A percentile compares a stretch with the other conserved stretches of the same genome.
Conservation (phyloP, 2,888 invertebrate species). For the Meta bourneti region DNA sequence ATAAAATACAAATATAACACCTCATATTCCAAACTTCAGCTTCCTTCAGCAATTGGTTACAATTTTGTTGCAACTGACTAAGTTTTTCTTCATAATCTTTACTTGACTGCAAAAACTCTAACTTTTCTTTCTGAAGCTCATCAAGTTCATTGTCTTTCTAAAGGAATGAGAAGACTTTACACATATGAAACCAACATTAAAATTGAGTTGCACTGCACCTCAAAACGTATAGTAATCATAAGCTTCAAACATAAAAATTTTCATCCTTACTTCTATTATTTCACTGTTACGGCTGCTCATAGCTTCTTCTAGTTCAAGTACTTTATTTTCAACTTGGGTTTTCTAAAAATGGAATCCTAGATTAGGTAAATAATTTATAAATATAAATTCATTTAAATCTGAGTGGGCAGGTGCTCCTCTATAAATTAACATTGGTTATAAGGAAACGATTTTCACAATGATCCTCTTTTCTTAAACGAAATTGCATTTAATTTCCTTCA, state of each 20-base stretch:
- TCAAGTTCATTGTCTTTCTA: slow-evolving; percentile 59
- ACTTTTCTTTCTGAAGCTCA: slow-evolving; percentile 43
- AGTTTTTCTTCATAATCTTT: slow-evolving; percentile 62
- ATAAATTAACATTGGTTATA: too few relatives aligned
- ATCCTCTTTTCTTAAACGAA: too few relatives aligned
- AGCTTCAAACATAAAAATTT: neutral
- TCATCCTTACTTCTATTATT: neutral
- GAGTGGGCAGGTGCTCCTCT: too few relatives aligned
- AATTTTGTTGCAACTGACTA: slow-evolving; percentile 68
- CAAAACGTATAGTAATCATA: neutral
- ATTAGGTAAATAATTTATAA: neutral
- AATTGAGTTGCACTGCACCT: neutral
- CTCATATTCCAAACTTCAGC: slow-evolving; percentile 77
- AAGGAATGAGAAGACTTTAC: neutral
- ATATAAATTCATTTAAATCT: neutral
- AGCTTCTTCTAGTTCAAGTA: neutral
- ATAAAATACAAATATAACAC: slow-evolving; percentile 14
- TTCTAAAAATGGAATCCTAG: neutral
- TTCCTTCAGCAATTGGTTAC: slow-evolving; percentile 77
- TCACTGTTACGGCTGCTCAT: neutral
- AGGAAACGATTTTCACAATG: too few relatives aligned
- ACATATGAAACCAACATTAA: neutral
- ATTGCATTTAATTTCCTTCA: too few relatives aligned
- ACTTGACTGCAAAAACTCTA: slow-evolving; percentile 23
- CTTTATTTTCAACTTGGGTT: neutral